Conservation (phyloP, 2,797 vertebrate species). For the Alectoris magna region DNA sequence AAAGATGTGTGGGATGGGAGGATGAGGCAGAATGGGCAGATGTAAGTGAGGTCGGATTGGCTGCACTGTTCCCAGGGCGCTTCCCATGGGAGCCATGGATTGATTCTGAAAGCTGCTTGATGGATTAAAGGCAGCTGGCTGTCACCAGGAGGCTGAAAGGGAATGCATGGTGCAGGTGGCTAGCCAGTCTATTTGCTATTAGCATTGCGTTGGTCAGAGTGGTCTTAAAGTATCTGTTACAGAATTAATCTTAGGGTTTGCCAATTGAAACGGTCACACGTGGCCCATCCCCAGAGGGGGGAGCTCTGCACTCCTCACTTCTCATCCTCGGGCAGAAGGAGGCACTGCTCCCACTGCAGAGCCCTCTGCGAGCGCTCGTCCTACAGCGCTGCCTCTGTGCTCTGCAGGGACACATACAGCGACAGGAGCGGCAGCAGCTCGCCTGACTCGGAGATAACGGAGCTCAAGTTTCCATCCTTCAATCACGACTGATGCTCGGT, state of each 20-base stretch:
- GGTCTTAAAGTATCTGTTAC: not conserved
- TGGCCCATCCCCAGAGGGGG: not conserved
- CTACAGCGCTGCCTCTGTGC: not conserved
- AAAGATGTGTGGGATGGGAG: not conserved
- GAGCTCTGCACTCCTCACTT: not conserved
- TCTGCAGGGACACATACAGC: conserved; percentile 92
- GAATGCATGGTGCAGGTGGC: not conserved
- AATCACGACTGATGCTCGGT: conserved; percentile 79
- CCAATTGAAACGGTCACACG: not conserved
- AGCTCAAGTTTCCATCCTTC: conserved; percentile 87
- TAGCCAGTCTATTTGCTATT: not conserved
- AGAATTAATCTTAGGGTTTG: not conserved
- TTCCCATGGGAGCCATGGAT: not conserved
- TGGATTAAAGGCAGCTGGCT: not conserved
- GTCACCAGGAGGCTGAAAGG: not conserved
- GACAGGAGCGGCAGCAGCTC: conserved; percentile 91
- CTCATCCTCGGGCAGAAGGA: not conserved
- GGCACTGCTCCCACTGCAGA: no score
- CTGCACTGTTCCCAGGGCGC: not conserved
- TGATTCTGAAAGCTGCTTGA: not conserved
- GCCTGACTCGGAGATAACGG: conserved; percentile 88
- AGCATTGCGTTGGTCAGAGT: not conserved
- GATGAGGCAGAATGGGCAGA: not conserved
- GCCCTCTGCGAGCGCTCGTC: no score
- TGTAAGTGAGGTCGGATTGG: not conserved